Evolutionary conservation across 2,113 vertebrate genomes (phyloP).

Genomic region (Oreochromis aureus): DNA sequence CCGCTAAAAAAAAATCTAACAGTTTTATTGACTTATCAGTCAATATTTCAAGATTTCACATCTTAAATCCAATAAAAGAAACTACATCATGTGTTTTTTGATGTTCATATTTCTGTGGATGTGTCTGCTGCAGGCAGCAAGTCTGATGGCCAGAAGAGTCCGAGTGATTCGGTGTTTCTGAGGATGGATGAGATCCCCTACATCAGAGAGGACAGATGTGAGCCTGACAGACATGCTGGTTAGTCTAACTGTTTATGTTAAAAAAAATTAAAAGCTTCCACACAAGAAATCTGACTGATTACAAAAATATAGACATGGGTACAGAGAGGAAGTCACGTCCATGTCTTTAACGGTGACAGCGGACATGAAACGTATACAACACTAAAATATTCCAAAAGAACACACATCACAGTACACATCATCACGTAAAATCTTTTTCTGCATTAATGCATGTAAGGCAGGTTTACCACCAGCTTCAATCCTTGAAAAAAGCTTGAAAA

Average conservation of each 20-base stretch:
- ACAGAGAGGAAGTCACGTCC: background rate
- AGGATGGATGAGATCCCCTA: conserved; percentile 86
- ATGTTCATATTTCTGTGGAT: background rate
- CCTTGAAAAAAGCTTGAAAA: background rate
- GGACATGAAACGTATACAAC: background rate
- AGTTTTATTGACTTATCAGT: background rate
- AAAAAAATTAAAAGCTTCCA: background rate
- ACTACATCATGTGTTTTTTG: background rate
- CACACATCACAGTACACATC: fast-evolving
- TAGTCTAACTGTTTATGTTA: fast-evolving
- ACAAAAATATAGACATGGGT: background rate
- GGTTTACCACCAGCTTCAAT: background rate
- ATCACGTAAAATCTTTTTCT: background rate
- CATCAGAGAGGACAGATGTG: conserved; percentile 75
- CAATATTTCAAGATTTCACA: background rate
- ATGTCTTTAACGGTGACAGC: background rate
- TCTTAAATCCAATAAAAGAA: background rate
- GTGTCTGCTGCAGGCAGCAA: conserved; percentile 75
- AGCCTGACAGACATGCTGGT: conserved; percentile 13
- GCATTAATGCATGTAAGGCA: background rate
- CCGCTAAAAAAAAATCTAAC: background rate
- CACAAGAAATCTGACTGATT: background rate
- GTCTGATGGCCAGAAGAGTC: conserved; percentile 85
- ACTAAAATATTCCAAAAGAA: background rate
- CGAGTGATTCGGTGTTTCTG: conserved; percentile 86